Base-by-base conservation (phyloP, 2,888 invertebrate species). In the Dolomedes plantarius region DNA sequence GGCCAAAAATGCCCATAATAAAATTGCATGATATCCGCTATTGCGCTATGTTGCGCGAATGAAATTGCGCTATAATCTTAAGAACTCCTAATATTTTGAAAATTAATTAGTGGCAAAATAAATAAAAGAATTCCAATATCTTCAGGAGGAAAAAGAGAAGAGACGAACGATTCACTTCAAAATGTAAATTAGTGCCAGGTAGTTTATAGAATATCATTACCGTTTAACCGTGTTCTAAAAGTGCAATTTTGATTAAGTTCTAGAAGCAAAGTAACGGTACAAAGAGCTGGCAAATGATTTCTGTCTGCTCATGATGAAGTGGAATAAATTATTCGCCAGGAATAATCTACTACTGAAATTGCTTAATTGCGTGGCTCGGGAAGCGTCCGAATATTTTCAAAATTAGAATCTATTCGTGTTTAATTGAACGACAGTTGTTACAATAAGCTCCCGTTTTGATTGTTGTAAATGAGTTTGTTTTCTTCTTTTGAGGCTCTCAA, bases 341-440 rank as follows among this genome's bases (percentile, higher is more conserved):
- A 19, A 56, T 56, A 56, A 56, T 56, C 56, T 23, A 23, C 56
- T 56, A 23, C 56, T 5, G 56, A 56, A 56, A 56, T 56, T 56
- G 56, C 56, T 56, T 56, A 56, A 56, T 56, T 56, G 56, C 56
- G 56, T 56, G 56, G 56, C 56, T 6, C 16, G 23, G 56, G 56
- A 56, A 56, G 56, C 56, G 56, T 56, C 56, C 56, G 11, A 56
- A 56, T 56, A 56, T 56, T 56, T 56, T 56, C 23, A 56, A 56
- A 56, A 56, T 56, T 56, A 56, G 23, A 23, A 56, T 56, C 56
- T 23, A 56, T 56, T 23, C 23, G 56, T 23, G 11, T 23, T 56
- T 56, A 56, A 56, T 56, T 56, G 56, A 56, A 23, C 56, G 56
- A 56, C 56, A 56, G 56, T 56, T 56, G 56, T 56, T 56, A 19